phyloP scores from a whole-genome alignment of 2,113 vertebrate genomes.

The Dryoscopus gambensis region DNA sequence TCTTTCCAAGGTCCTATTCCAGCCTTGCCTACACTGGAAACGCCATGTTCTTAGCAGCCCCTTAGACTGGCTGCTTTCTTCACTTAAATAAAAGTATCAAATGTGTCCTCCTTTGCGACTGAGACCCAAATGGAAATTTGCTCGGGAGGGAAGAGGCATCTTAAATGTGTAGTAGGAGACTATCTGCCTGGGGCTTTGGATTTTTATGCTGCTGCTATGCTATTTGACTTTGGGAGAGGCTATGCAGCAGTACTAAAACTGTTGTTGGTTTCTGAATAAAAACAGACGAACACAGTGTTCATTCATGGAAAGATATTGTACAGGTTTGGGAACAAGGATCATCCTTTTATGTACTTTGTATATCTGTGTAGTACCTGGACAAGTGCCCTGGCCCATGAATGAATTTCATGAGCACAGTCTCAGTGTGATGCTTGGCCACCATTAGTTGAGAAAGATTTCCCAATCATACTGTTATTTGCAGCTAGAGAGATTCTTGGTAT shows the following conservation, averaged over 20 bases:
- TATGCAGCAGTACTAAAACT: neutral
- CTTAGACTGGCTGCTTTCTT: neutral
- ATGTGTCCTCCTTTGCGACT: neutral
- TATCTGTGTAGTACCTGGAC: neutral
- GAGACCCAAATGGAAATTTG: neutral
- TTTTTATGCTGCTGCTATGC: neutral
- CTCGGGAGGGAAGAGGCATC: fast-evolving
- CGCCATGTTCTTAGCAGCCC: neutral
- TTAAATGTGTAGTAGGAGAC: neutral
- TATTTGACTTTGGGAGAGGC: neutral
- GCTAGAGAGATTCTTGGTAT: neutral
- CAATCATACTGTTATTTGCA: neutral
- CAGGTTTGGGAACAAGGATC: neutral
- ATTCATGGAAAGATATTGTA: neutral
- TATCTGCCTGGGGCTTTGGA: fast-evolving
- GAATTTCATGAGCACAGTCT: neutral
- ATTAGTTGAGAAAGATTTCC: neutral
- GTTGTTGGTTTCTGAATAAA: neutral
- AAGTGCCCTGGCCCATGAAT: neutral
- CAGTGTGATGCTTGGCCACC: neutral
- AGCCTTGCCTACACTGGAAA: neutral
- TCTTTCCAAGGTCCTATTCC: neutral
- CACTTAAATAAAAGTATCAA: neutral
- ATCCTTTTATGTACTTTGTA: neutral
- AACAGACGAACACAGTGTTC: neutral